phyloP scores from a whole-genome alignment of 1,140 invertebrate genomes.

The Apis laboriosa region DNA sequence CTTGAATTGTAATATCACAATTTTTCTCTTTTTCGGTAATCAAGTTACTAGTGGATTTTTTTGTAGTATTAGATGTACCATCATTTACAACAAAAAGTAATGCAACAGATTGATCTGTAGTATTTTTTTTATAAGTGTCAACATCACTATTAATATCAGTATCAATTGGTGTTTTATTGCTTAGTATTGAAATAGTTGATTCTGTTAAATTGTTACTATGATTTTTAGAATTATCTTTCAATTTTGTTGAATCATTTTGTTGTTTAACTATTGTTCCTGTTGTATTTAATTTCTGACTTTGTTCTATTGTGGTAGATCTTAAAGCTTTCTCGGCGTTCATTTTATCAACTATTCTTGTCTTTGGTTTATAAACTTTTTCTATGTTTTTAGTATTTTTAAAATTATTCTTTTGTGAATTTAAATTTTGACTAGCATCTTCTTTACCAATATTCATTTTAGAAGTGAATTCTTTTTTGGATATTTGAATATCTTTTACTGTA shows the following conservation, averaged over 20 bases:
- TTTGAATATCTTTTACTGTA: neutral
- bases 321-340: constrained; percentile 64
- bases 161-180: neutral
- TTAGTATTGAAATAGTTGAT: neutral
- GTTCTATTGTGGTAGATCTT: constrained; percentile 33
- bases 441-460: constrained; percentile 32
- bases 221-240: neutral
- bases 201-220: neutral
- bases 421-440: neutral
- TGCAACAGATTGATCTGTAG: constrained; percentile 12
- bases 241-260: neutral
- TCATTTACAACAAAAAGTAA: constrained; percentile 30
- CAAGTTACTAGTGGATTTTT: constrained; percentile 12
- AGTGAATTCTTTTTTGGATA: neutral
- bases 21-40: constrained; percentile 10
- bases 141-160: neutral
- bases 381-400: constrained; percentile 21
- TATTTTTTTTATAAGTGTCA: neutral
- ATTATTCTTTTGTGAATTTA: neutral
- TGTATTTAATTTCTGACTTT: constrained; percentile 31
- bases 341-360: constrained; percentile 66
- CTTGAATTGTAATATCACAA: too few species aligned
- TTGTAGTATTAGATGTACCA: neutral
- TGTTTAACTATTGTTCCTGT: neutral
- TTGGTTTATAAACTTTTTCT: constrained; percentile 65